Evolutionary conservation across 2,113 vertebrate species (phyloP), one percentile per base, ranked within the genome.

Genomic region (Psettodes erumei): DNA sequence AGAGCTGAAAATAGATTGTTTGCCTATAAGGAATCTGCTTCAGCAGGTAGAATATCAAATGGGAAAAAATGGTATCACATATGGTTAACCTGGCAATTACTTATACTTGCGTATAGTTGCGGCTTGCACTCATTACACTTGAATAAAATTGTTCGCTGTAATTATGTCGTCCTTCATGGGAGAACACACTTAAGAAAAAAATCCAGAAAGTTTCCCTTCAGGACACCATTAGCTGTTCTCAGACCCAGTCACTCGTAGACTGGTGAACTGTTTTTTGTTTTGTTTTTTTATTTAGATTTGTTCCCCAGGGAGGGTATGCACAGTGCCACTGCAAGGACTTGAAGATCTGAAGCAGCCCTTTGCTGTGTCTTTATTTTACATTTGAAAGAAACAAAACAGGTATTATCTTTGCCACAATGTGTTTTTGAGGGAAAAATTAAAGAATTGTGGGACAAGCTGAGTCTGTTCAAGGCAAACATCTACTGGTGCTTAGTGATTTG

Each of bases 1-100:
- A 82, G 18, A 65, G 53, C 76, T 82, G 60, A n/a, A 65, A 87
- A 88, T 88, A 92, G 85, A 90, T 79, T 62, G 33, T 71, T 66
- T 76, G 73, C 68, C 83, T 78, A 56, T 48, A 38, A 75, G 74
- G n/a, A 82, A 61, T 83, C 35, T 69, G 55, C 64, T 64, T 68
- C 72, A 69, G 77, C 63, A 78, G 69, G 80, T 73, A 78, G 27
- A 71, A 67, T 66, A 71, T 45, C 48, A 79, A 58, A 84, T 45
- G 30, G 5, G 18, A n/a, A 19, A 47, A 47, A 15, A 19, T 5
- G 19, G 13, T 45, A 25, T 19, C 76, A 63, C 56, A 78, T 69
- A 75, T 88, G 70, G 43, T 85, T 80, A 83, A 88, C 70, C 50
- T 82, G 64, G 73, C 54, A 78, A 75, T 75, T 70, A 80, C 45